Evolutionary conservation across 2,888 invertebrate genomes (phyloP).

Genomic region (Drosophila melanosoma): DNA sequence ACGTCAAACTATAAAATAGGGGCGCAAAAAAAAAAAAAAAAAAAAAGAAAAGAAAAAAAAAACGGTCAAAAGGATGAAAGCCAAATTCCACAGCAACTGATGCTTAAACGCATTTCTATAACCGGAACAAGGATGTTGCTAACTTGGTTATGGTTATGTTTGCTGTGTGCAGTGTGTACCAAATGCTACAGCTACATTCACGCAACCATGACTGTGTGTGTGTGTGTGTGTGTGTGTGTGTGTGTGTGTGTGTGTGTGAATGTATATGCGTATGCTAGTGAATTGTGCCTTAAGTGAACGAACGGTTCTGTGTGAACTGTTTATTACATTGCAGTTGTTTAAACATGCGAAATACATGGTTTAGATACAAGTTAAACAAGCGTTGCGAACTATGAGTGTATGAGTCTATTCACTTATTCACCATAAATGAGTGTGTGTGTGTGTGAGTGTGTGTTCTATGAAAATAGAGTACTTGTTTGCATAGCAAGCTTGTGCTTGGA

Average conservation of each 20-base stretch:
- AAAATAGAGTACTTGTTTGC: slow-evolving; percentile 1
- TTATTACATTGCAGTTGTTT: slow-evolving; percentile 47
- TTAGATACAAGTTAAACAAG: slow-evolving; percentile 9
- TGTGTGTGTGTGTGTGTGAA: background rate
- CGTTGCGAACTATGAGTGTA: background rate
- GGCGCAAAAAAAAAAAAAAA: slow-evolving; percentile 16
- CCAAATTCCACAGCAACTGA: slow-evolving; percentile 67
- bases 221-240: background rate
- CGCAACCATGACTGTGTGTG: background rate
- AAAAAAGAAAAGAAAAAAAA: slow-evolving; percentile 16
- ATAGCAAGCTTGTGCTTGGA: background rate
- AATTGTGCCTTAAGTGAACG: slow-evolving; percentile 35
- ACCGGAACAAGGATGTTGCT: slow-evolving; percentile 73
- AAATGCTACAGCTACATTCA: slow-evolving; percentile 18
- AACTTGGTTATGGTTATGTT: slow-evolving; percentile 75
- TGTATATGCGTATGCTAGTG: background rate
- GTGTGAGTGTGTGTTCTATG: background rate
- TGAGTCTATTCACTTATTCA: slow-evolving; percentile 18
- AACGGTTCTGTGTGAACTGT: slow-evolving; percentile 26
- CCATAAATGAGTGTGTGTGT: background rate
- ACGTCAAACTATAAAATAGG: slow-evolving; percentile 21
- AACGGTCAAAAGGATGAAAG: slow-evolving; percentile 55
- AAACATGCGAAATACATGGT: slow-evolving; percentile 26
- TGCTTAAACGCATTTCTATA: slow-evolving; percentile 75
- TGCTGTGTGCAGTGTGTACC: slow-evolving; percentile 36